Conservation (phyloP, 2,113 vertebrate genomes). For the Sceloporus undulatus region DNA sequence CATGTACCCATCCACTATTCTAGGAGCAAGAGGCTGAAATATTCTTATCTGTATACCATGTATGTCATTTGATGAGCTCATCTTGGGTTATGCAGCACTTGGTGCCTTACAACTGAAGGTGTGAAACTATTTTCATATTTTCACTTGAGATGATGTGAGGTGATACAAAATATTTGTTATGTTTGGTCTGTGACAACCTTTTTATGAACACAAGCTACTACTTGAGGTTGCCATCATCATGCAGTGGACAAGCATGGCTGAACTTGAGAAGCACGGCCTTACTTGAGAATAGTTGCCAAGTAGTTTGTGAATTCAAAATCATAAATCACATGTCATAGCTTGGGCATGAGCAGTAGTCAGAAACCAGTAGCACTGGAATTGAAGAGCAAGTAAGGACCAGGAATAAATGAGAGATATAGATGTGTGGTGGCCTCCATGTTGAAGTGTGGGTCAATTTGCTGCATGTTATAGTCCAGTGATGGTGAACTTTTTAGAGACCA, state of each 20-base stretch:
- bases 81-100: background rate
- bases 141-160: background rate
- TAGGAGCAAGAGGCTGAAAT: background rate
- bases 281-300: background rate
- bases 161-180: background rate
- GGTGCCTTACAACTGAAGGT: background rate
- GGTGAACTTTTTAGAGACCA: too few relatives aligned
- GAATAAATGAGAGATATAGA: background rate
- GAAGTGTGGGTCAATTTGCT: too few relatives aligned
- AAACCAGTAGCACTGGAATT: background rate
- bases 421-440: too few relatives aligned
- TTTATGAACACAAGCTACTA: background rate
- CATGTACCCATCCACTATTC: conserved; percentile 17
- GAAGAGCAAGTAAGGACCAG: background rate
- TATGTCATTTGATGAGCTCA: background rate
- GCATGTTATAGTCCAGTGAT: too few relatives aligned
- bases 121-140: background rate
- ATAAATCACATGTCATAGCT: background rate
- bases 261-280: background rate
- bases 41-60: background rate
- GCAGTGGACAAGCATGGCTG: background rate
- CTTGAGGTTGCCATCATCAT: background rate
- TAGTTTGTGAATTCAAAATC: background rate
- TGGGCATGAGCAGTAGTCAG: background rate
- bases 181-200: background rate